A percentile compares a stretch with the other conserved stretches of the same genome.
phyloP scores from a whole-genome alignment of 1,140 invertebrate genomes.

The Glomeris maerens region DNA sequence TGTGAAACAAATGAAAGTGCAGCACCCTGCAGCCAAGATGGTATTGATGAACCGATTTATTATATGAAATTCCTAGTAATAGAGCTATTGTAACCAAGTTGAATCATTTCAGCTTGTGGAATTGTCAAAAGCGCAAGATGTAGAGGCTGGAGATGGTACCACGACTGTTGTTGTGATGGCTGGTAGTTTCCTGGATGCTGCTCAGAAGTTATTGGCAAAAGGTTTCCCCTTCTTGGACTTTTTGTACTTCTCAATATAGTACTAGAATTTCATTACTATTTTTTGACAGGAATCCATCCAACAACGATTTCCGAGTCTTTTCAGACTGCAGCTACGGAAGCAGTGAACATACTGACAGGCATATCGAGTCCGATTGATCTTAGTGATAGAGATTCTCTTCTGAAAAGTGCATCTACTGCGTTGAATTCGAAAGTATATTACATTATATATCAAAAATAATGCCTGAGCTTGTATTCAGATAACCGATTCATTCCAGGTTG shows the following conservation, averaged over 20 bases:
- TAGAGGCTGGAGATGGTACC: slow-evolving; percentile 98
- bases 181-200: slow-evolving; percentile 86
- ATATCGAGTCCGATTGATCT: slow-evolving; percentile 82
- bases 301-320: slow-evolving; percentile 95
- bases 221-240: slow-evolving; percentile 31
- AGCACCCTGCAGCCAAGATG: slow-evolving; percentile 99
- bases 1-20: slow-evolving; percentile 95
- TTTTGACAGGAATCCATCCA: slow-evolving; percentile 88
- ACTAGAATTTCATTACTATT: too few relatives aligned
- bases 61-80: neutral
- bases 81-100: slow-evolving; percentile 9
- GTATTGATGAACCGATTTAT: slow-evolving; percentile 36
- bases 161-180: slow-evolving; percentile 82
- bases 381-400: slow-evolving; percentile 66
- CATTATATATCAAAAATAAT: slow-evolving; percentile 1
- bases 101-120: slow-evolving; percentile 68
- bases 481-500: slow-evolving; percentile 43
- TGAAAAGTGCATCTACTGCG: slow-evolving; percentile 92
- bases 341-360: slow-evolving; percentile 66
- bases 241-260: neutral
- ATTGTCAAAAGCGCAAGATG: slow-evolving; percentile 93
- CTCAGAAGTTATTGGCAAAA: slow-evolving; percentile 77
- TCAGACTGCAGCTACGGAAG: slow-evolving; percentile 70
- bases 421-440: slow-evolving; percentile 82
- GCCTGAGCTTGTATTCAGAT: slow-evolving; percentile 6